phyloP scores from a whole-genome alignment of 2,113 vertebrate genomes.

The Engystomops pustulosus region DNA sequence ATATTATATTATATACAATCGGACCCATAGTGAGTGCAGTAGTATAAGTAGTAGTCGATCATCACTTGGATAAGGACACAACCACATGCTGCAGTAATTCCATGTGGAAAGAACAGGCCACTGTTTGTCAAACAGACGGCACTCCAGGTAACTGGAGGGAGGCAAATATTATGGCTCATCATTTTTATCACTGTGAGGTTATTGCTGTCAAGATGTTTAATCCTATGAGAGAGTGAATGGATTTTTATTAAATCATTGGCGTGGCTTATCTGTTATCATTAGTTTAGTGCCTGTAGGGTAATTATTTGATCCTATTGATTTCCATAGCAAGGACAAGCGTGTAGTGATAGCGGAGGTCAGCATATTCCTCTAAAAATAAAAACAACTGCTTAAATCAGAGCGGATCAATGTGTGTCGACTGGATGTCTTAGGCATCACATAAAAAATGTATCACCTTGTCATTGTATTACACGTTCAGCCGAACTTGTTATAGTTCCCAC shows the following conservation, averaged over 20 bases:
- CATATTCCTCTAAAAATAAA: background rate
- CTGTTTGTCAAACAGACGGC: too few species aligned
- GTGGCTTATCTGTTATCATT: background rate
- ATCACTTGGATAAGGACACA: too few species aligned
- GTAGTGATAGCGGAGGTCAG: background rate
- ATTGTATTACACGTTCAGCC: background rate
- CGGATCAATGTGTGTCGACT: background rate
- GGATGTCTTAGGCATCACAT: background rate
- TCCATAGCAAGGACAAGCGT: background rate
- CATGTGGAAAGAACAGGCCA: too few species aligned
- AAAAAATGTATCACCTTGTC: background rate
- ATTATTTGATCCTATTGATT: slow-evolving; percentile 17
- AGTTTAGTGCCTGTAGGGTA: background rate
- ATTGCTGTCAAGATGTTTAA: background rate
- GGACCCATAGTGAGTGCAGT: too few species aligned
- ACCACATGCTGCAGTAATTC: too few species aligned
- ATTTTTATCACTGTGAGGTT: too few species aligned
- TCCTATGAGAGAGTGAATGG: background rate
- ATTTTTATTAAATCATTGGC: background rate
- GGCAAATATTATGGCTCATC: too few species aligned
- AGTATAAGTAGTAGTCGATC: too few species aligned
- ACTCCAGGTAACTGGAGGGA: too few species aligned
- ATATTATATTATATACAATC: too few species aligned
- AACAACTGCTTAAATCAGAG: background rate
- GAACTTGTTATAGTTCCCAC: background rate